A percentile compares a stretch with the other conserved stretches of the same genome.
Evolutionary conservation across 2,113 vertebrate species (phyloP).

Genomic region (Heptranchias perlo): DNA sequence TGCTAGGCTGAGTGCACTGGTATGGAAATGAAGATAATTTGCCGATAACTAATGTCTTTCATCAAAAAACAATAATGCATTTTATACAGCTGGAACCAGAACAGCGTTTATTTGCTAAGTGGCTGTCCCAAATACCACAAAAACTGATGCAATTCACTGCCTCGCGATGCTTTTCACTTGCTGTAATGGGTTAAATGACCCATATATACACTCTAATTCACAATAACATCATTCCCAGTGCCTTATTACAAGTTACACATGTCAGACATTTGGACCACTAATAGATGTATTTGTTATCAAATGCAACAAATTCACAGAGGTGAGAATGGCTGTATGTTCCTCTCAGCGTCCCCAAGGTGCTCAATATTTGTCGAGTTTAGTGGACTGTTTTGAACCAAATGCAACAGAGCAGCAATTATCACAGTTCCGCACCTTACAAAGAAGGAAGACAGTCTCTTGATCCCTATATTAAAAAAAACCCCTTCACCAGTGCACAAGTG

Average conservation of each 20-base stretch:
- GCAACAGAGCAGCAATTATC: no score
- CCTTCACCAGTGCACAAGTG: no score
- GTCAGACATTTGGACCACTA: not conserved
- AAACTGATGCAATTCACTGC: not conserved
- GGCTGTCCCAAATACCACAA: not conserved
- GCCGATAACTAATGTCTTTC: not conserved
- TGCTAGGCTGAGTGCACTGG: not conserved
- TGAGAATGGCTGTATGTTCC: not conserved
- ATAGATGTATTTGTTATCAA: not conserved
- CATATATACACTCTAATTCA: not conserved
- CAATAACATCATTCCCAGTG: not conserved
- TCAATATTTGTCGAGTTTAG: not conserved
- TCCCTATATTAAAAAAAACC: no score
- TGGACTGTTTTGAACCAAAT: no score
- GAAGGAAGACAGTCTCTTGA: no score
- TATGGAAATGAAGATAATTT: not conserved
- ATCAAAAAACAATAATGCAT: not conserved
- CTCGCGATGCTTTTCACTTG: not conserved
- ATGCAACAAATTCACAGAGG: no score
- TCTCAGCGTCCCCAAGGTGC: not conserved
- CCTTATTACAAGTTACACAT: not conserved
- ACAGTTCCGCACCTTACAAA: no score
- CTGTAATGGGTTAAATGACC: not conserved
- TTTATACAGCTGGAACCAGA: not conserved
- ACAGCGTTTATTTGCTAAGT: not conserved